Percentiles rank a stretch among this genome's conserved stretches.
These are phyloP conservation scores for Tenualosa thibaudeaui DNA, from an alignment of 2,797 vertebrate genomes.

Conservation along the genomic window DNA sequence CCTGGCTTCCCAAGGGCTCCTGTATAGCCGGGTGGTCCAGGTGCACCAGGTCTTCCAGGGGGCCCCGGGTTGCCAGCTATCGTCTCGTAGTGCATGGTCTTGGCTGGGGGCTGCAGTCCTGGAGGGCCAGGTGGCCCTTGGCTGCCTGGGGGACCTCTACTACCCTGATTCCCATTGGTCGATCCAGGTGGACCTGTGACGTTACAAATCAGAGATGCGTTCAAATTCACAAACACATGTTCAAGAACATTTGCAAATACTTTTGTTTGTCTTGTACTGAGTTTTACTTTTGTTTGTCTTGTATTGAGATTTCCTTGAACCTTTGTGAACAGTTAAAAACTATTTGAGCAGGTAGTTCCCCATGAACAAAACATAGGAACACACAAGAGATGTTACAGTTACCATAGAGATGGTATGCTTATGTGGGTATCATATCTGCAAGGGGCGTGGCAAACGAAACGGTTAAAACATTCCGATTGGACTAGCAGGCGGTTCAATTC, in stretches of 20 bases:
- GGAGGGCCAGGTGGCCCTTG: slow-evolving; percentile 73
- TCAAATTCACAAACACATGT: too few relatives aligned
- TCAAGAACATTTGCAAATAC: too few relatives aligned
- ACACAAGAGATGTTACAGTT: too few relatives aligned
- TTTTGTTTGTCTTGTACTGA: too few relatives aligned
- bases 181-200: slow-evolving; percentile 56
- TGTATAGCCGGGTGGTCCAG: neutral
- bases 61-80: neutral
- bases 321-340: neutral
- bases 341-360: too few relatives aligned
- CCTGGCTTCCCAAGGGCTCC: neutral
- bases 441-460: too few relatives aligned
- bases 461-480: too few relatives aligned
- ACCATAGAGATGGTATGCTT: too few relatives aligned
- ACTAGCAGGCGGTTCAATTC: too few relatives aligned
- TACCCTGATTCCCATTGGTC: slow-evolving; percentile 48
- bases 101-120: slow-evolving; percentile 55
- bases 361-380: too few relatives aligned
- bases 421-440: too few relatives aligned
- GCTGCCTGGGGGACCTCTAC: slow-evolving; percentile 43
- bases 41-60: neutral
- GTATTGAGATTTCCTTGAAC: neutral
- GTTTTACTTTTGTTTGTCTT: too few relatives aligned
- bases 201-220: slow-evolving; percentile 26
- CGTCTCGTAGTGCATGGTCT: neutral